These are phyloP conservation scores for Morelia viridis DNA, from an alignment of 2,797 vertebrate genomes.

Conservation along the genomic window DNA sequence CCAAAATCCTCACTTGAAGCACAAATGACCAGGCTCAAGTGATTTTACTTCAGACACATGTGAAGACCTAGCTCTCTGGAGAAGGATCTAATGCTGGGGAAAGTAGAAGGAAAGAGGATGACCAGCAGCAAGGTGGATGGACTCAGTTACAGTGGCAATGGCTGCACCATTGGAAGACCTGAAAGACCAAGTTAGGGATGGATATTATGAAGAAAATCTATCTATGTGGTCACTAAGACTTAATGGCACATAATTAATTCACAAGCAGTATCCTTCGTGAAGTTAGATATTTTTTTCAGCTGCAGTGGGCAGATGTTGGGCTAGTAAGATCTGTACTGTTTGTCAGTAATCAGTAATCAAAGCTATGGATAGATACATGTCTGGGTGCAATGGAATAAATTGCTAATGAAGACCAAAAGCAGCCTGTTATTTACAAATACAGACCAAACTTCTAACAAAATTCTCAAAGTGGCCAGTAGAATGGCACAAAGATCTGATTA, in stretches of 20 bases:
- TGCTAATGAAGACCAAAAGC: background rate
- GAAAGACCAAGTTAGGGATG: background rate
- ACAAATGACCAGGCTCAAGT: background rate
- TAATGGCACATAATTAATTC: background rate
- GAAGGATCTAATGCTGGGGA: background rate
- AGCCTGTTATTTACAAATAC: background rate
- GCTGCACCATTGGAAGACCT: background rate
- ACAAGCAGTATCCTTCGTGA: background rate
- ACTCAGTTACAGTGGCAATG: background rate
- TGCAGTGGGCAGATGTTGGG: background rate
- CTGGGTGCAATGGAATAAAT: background rate
- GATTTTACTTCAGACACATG: background rate
- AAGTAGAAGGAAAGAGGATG: background rate
- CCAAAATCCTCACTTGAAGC: background rate
- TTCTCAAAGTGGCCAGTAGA: background rate
- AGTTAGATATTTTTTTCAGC: background rate
- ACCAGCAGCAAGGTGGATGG: background rate
- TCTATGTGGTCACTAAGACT: background rate
- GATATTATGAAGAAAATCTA: background rate
- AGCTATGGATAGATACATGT: background rate
- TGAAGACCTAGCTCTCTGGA: background rate
- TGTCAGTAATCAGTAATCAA: background rate
- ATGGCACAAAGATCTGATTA: background rate
- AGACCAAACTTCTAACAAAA: background rate
- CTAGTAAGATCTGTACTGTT: background rate